phyloP scores from a whole-genome alignment of 2,113 vertebrate genomes.

The Notechis scutatus region DNA sequence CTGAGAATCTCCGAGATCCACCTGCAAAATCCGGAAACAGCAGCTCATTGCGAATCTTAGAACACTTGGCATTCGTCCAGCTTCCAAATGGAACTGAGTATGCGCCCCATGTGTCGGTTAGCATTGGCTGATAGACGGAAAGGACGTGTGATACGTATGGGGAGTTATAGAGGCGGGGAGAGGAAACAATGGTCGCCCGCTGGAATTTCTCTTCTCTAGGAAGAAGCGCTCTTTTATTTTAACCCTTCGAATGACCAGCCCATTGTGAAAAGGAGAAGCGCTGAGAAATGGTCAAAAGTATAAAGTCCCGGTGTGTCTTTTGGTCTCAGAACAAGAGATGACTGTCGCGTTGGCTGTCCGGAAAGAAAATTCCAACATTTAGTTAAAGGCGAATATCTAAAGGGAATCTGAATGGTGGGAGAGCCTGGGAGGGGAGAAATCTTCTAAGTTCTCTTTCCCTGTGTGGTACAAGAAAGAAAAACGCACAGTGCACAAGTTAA shows the following conservation, averaged over 20 bases:
- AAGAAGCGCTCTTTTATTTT: not conserved
- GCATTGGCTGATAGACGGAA: not conserved
- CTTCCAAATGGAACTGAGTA: not conserved
- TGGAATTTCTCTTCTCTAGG: not conserved
- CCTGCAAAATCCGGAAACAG: not conserved
- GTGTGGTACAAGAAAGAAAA: not conserved
- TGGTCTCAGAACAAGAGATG: not conserved
- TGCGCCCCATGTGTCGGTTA: not conserved
- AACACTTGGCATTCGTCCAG: not conserved
- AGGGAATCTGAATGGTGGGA: not conserved
- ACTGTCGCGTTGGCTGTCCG: not conserved
- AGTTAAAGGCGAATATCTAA: not conserved
- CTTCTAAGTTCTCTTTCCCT: not conserved
- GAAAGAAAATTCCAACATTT: not conserved
- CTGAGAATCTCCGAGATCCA: not conserved
- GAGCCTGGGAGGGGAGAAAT: not conserved
- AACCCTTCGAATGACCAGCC: not conserved
- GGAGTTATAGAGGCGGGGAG: not conserved
- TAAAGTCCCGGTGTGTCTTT: not conserved
- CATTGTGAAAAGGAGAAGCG: not conserved
- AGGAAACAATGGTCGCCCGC: not conserved
- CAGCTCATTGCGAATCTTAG: fast-evolving
- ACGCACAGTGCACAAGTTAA: not conserved
- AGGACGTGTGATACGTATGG: not conserved
- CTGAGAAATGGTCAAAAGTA: not conserved